Base-by-base conservation (phyloP, 2,113 vertebrate genomes). In the Pipa parva region DNA sequence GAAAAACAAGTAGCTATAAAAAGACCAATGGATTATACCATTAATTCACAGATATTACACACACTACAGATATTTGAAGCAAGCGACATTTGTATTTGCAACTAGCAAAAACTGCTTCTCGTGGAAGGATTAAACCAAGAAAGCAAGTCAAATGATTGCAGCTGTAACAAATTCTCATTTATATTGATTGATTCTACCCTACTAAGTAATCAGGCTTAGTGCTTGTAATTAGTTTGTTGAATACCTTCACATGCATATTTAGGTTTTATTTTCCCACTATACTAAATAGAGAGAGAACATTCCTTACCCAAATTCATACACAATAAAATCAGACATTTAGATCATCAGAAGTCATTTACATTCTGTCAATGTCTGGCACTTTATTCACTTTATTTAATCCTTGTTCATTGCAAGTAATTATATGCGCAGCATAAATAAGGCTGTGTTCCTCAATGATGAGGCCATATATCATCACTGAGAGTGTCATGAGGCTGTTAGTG, bases 201-300 rank as follows among this genome's bases (percentile, higher is more conserved):
- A 15, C n/a, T 28, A 64, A 54, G 52, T 46, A 65, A 65, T 65
- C 37, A 45, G 26, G 25, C 37, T 29, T 46, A 65, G 37, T 28
- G 36, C 26, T 65, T 28, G 51, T 56, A 56, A 65, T 56, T 56
- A 45, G 49, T n/a, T 50, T 39, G 15, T 36, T 36, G 21, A 63
- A 63, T 52, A 25, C 39, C 27, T 50, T 29, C 39, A 28, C 50
- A 28, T 54, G 52, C 29, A 55, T 54, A 55, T 55, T 56, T 46
- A 65, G 31, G 39, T 11, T 26, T 46, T 39, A 22, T 46, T 45
- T 65, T 13, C 51, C 56, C 22, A 57, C 20, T 59, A 33, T 50
- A 10, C 26, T 25, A 64, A 39, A 28, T 3, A 1, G 12, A 63
- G 12, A 63, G 31, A 17, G 27, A 6, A 37, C 21, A 63, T 54